Percentiles rank a stretch among this genome's conserved stretches.
Evolutionary conservation across 2,797 vertebrate genomes (phyloP).

Genomic region (Fundulus diaphanus): DNA sequence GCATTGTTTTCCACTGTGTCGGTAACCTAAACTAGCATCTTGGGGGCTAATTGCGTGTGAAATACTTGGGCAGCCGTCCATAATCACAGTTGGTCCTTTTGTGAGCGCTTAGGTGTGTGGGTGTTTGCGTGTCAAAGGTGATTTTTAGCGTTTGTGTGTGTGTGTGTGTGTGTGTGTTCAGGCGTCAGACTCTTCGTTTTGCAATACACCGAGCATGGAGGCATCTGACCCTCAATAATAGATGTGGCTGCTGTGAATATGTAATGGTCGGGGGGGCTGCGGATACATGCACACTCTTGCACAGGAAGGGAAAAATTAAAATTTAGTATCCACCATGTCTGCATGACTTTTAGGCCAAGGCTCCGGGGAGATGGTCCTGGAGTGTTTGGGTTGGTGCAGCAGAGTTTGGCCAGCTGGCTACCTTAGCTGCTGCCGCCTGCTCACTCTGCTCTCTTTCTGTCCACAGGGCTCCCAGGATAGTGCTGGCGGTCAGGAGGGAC

Average conservation of each 20-base stretch:
- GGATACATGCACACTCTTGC: slow-evolving; percentile 40
- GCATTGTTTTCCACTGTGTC: slow-evolving; percentile 45
- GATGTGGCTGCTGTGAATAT: slow-evolving; percentile 79
- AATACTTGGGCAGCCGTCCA: slow-evolving; percentile 47
- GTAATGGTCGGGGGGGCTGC: slow-evolving; percentile 68
- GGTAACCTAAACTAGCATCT: slow-evolving; percentile 38
- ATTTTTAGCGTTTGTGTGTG: slow-evolving; percentile 66
- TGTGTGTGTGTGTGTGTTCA: slow-evolving; percentile 63
- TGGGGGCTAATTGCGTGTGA: slow-evolving; percentile 45
- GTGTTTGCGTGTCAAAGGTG: slow-evolving; percentile 72
- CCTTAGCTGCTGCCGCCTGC: slow-evolving; percentile 44
- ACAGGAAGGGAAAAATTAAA: slow-evolving; percentile 48
- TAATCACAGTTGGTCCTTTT: slow-evolving; percentile 69
- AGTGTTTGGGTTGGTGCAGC: slow-evolving; percentile 50
- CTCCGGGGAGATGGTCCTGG: slow-evolving; percentile 53
- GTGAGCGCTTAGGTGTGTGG: slow-evolving; percentile 64
- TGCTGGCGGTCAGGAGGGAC: slow-evolving; percentile 82
- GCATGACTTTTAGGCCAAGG: slow-evolving; percentile 54
- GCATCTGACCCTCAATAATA: slow-evolving; percentile 82
- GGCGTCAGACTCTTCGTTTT: slow-evolving; percentile 67
- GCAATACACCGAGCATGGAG: slow-evolving; percentile 66
- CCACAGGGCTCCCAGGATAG: slow-evolving; percentile 83
- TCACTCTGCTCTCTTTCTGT: slow-evolving; percentile 16
- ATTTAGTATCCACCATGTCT: slow-evolving; percentile 67
- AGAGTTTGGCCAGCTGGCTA: slow-evolving; percentile 37